Base-by-base conservation (phyloP, 2,113 vertebrate species). In the Daubentonia madagascariensis region DNA sequence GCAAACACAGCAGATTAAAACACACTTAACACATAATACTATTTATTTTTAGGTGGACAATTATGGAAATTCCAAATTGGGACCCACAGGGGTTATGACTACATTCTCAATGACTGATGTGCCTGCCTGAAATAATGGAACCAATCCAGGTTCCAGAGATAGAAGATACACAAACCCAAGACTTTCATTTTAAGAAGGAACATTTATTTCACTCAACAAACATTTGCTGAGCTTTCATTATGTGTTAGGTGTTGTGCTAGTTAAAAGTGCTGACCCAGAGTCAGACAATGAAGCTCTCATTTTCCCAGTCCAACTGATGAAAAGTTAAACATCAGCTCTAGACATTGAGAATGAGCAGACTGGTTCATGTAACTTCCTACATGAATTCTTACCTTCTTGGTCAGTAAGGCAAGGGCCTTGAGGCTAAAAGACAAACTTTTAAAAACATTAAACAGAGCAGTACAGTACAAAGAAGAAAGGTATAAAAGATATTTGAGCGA, bases 11-110 rank as follows among this genome's bases (percentile, higher is more conserved):
- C 93, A 94, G 54, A 85, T 84, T 89, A 13, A 92, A 94, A 96
- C 84, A 45, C 79, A 92, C 79, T 52, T 28, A 89, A 87, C 16
- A 48, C 43, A 80, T 48, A 96, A 91, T 22, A 79, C 8, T 48
- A 63, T 79, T 93, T 97, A 97, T 97, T 97, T 97, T 95, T 73
- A 98, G 85, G 89, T 76, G 52, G 75, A 65, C 73, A 95, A 72
- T 95, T 87, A 94, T 30, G 35, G 91, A 87, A 84, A 88, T 94
- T 95, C 75, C 75, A 94, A 94, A 79, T 87, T 85, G 61, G 43
- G 85, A 90, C 75, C 40, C 91, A 73, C 75, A 48, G 73, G 48
- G 52, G 61, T 81, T 92, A 96, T 61, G 72, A 73, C 45, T 61
- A 72, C n/a, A 89, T 95, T 97, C 90, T 95, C 80, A 63, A 35